Base-by-base conservation (phyloP, 2,797 vertebrate genomes). In the Alectoris magna region DNA sequence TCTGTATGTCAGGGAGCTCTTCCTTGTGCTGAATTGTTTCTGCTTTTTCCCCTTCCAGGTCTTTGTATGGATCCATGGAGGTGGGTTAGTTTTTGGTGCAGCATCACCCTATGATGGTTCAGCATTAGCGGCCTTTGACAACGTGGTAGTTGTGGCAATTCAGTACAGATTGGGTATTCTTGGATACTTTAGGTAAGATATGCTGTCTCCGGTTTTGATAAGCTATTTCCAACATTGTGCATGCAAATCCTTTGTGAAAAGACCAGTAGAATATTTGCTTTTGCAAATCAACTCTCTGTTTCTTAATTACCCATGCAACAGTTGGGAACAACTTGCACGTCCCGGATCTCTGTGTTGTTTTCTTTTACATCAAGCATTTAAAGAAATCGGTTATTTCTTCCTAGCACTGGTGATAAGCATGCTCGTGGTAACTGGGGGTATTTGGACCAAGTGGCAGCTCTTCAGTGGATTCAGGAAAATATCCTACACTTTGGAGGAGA, bases 41-140 rank as follows among this genome's bases (percentile, higher is more conserved):
- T 81, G 41, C 2, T 60, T n/a, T 74, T 60, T 36, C 24, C 26
- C 14, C 79, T 84, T 36, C n/a, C 83, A 98, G 98, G 98, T 98
- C 81, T 97, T 99, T 95, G 97, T 99, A 49, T 99, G 98, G 98
- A 97, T 99, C 88, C 98, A 98, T 1, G 98, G 98, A n/a, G 98
- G 98, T 1, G 98, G 96, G 62, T 96, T 99, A 14, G 0, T 91
- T 36, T 36, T 93, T 12, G 98, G 98, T 11, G 97, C 98, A 29
- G 98, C 98, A 19, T 98, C 98, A 51, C 68, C 97, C 18, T 98
- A 97, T 7, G 98, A 99, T 2, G 98, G 98, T 10, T 96, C 98
- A 15, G 95, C 97, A 3, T 75, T 99, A 59, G 98, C 98, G 14
- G 98, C 98, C 29, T 98, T 98, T 31, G 97, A 98, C 88, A 97